phyloP scores from a whole-genome alignment of 1,140 invertebrate genomes.

The Polypedilum vanderplanki region DNA sequence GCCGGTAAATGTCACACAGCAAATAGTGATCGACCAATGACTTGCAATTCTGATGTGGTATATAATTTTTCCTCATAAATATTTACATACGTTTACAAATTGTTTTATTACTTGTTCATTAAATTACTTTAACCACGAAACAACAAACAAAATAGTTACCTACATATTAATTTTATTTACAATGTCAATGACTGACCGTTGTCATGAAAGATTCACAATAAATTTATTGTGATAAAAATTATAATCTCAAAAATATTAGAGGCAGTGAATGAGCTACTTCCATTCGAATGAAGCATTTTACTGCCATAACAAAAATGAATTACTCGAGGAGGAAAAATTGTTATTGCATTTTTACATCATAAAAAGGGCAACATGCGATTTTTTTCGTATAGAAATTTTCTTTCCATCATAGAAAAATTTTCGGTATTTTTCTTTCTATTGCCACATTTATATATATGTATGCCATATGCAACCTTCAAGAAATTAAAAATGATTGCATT shows the following conservation, averaged over 20 bases:
- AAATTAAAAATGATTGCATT: conserved; percentile 19
- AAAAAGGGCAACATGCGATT: neutral
- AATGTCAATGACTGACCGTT: conserved; percentile 16
- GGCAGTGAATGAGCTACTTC: neutral
- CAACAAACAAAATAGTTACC: too few species aligned
- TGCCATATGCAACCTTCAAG: conserved; percentile 1
- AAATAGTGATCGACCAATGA: too few species aligned
- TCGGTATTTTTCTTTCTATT: too few species aligned
- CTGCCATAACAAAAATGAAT: neutral
- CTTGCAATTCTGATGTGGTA: too few species aligned
- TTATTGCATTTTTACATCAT: neutral
- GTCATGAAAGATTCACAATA: conserved; percentile 2
- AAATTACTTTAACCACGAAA: neutral
- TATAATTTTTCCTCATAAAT: neutral
- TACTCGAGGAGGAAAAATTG: too few species aligned
- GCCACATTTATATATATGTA: too few species aligned
- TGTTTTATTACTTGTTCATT: neutral
- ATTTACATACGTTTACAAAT: neutral
- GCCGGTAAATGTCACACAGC: too few species aligned
- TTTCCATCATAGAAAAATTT: neutral
- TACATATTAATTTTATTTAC: neutral
- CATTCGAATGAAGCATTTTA: neutral
- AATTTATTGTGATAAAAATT: neutral
- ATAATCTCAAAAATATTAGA: neutral
- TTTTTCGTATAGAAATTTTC: neutral